phyloP scores from a whole-genome alignment of 2,888 invertebrate genomes.

The Chrysodeixis includens region DNA sequence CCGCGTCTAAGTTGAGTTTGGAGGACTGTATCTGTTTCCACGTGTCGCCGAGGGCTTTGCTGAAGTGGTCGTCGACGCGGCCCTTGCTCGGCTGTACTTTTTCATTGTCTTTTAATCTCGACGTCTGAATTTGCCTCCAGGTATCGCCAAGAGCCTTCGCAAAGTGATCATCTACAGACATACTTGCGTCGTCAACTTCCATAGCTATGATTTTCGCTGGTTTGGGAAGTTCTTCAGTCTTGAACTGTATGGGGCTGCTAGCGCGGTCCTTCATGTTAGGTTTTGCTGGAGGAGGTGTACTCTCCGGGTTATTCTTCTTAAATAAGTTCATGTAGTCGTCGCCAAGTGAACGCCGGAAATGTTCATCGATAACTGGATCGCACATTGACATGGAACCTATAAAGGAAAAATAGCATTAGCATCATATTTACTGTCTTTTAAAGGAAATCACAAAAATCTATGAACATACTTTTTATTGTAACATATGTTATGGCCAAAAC shows the following conservation, averaged over 20 bases:
- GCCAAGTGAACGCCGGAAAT: slow-evolving; percentile 97
- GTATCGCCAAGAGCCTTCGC: slow-evolving; percentile 96
- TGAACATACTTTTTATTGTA: no score
- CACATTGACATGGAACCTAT: slow-evolving; percentile 93
- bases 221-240: slow-evolving; percentile 76
- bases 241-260: slow-evolving; percentile 86
- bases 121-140: slow-evolving; percentile 93
- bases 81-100: slow-evolving; percentile 74
- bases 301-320: slow-evolving; percentile 86
- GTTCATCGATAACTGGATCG: slow-evolving; percentile 98
- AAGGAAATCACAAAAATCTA: no score
- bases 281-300: slow-evolving; percentile 73
- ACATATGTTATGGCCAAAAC: no score
- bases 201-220: slow-evolving; percentile 86
- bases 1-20: slow-evolving; percentile 76
- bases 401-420: neutral
- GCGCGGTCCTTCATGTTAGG: slow-evolving; percentile 85
- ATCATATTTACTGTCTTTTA: no score
- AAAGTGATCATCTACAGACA: slow-evolving; percentile 97
- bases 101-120: slow-evolving; percentile 86
- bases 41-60: slow-evolving; percentile 95
- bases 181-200: slow-evolving; percentile 89
- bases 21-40: slow-evolving; percentile 93
- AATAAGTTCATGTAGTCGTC: slow-evolving; percentile 93
- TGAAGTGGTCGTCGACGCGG: slow-evolving; percentile 96